A percentile compares a stretch with the other conserved stretches of the same genome.
Conservation (phyloP, 92 coral and sea anemone genomes). For the Palythoa caribaeorum region DNA sequence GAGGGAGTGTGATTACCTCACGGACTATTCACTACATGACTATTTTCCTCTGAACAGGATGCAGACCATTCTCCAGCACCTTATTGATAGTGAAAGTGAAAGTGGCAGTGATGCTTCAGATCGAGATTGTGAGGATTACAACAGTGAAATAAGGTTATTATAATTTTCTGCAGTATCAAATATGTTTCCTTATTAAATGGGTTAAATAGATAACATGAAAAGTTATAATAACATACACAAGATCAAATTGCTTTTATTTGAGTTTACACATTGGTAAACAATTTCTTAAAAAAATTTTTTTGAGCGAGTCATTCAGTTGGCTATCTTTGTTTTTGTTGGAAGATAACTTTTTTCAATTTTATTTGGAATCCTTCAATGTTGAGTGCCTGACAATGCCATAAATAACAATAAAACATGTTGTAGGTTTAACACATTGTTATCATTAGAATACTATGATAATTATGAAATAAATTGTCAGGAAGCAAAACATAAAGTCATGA, state of each 20-base stretch:
- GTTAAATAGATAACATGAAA: background rate
- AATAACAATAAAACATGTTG: background rate
- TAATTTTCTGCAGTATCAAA: background rate
- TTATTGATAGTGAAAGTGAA: background rate
- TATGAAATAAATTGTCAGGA: background rate
- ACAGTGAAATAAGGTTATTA: conserved; percentile 3
- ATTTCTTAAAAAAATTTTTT: background rate
- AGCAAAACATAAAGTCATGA: background rate
- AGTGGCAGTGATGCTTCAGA: background rate
- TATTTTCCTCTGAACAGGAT: background rate
- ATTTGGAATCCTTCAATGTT: background rate
- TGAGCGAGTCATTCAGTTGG: background rate
- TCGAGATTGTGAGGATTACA: background rate
- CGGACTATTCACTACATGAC: background rate
- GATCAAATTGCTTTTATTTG: background rate
- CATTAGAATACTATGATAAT: background rate
- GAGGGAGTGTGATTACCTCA: background rate
- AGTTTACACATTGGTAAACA: background rate
- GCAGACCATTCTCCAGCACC: conserved; percentile 12
- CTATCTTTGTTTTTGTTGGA: background rate
- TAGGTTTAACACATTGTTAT: conserved; percentile 1
- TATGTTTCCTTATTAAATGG: background rate
- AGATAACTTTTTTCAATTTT: background rate
- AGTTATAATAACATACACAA: background rate
- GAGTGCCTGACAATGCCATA: background rate